Base-by-base conservation (phyloP, 1,140 invertebrate genomes). In the Cepaea nemoralis region DNA sequence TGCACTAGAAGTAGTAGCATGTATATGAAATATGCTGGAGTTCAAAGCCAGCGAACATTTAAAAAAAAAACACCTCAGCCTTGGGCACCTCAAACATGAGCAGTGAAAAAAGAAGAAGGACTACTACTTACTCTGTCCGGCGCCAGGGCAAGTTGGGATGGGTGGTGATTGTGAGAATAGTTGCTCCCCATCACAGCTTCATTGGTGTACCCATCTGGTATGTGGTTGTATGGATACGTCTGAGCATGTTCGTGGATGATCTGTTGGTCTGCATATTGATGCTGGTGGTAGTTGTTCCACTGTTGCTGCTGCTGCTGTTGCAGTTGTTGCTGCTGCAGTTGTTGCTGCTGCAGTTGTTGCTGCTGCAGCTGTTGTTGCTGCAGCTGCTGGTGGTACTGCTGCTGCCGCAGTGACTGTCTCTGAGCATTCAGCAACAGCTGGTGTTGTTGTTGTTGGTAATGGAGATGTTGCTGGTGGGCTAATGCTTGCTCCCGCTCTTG, bases 301-400 rank as follows among this genome's bases (percentile, higher is more conserved):
- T 42, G 42, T 33, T 74, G 71, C 1, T 74, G 71, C 10, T 42
- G 27, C 8, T 42, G 70, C 24, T 42, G 39, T 1, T 40, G 70
- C 14, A 42, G 39, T 42, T 40, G 39, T 14, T n/a, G 35, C 27
- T 73, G 71, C 6, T 69, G 66, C 14, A 12, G 50, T 16, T 55
- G 50, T 55, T 16, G 50, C 50, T 55, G 50, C 50, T 55, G 50
- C 50, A 55, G n/a, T n/a, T n/a, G n/a, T n/a, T n/a, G n/a, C n/a
- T n/a, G n/a, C n/a, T n/a, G n/a, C n/a, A n/a, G n/a, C n/a, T n/a
- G n/a, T n/a, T n/a, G n/a, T n/a, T n/a, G n/a, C n/a, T n/a, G n/a
- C n/a, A n/a, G n/a, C n/a, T n/a, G n/a, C n/a, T n/a, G n/a, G n/a
- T n/a, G n/a, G n/a, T n/a, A n/a, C n/a, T n/a, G n/a, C 70, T 73